Conservation (phyloP, 2,888 invertebrate species). For the Cheilosia soror region DNA sequence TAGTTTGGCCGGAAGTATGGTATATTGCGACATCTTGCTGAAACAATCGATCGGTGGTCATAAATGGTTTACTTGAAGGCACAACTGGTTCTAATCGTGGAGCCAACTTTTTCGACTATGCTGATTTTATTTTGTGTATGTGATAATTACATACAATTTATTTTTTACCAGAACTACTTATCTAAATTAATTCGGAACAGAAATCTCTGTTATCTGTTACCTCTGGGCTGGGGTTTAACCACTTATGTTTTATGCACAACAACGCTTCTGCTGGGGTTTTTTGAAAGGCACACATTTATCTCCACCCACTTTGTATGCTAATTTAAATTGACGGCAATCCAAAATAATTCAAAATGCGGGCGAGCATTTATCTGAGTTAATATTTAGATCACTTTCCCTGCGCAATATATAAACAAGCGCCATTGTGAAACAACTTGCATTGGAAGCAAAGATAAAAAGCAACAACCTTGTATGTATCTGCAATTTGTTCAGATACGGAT, state of each 20-base stretch:
- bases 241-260: neutral
- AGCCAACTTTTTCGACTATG: no score
- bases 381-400: neutral
- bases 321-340: neutral
- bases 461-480: neutral
- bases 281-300: neutral
- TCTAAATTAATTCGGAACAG: no score
- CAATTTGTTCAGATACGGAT: conserved; percentile 4
- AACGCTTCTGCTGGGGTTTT: neutral
- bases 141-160: no score
- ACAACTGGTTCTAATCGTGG: no score
- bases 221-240: no score
- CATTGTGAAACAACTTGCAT: neutral
- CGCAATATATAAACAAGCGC: conserved; percentile 10
- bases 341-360: conserved; percentile 9
- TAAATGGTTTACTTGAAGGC: no score
- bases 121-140: no score
- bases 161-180: no score
- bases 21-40: no score
- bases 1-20: no score
- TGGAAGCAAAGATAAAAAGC: neutral
- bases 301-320: conserved; percentile 1
- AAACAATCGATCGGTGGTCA: no score
- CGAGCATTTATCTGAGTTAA: neutral
- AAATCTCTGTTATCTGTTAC: no score